phyloP scores from a whole-genome alignment of 1,140 invertebrate genomes.

The Vanessa tameamea region DNA sequence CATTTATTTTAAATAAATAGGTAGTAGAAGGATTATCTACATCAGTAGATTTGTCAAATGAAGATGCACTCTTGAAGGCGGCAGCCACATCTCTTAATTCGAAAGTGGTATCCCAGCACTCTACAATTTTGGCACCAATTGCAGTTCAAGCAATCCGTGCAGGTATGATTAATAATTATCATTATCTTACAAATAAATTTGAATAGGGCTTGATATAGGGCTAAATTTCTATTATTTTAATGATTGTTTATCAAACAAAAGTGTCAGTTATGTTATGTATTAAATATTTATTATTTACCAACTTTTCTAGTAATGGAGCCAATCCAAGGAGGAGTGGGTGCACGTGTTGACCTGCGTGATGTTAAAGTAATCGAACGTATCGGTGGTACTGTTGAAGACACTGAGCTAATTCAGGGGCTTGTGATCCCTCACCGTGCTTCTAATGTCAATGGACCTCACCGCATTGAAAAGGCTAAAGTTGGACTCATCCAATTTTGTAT shows the following conservation, averaged over 20 bases:
- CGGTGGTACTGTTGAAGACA: slow-evolving; percentile 98
- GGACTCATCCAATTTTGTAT: slow-evolving; percentile 99
- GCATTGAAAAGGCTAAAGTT: slow-evolving; percentile 99
- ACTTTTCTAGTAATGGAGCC: slow-evolving; percentile 68
- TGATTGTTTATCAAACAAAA: too few relatives aligned
- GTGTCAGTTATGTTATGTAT: too few relatives aligned
- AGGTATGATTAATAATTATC: slow-evolving; percentile 76
- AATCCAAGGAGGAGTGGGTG: slow-evolving; percentile 82
- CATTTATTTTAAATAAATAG: slow-evolving; percentile 46
- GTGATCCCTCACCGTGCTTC: slow-evolving; percentile 95
- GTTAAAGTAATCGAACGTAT: slow-evolving; percentile 98
- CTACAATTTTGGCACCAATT: slow-evolving; percentile 95
- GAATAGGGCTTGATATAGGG: too few relatives aligned
- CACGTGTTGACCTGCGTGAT: slow-evolving; percentile 87
- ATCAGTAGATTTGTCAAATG: slow-evolving; percentile 93
- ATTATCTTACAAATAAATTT: too few relatives aligned
- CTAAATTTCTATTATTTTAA: too few relatives aligned
- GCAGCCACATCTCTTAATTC: slow-evolving; percentile 99
- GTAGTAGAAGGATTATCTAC: slow-evolving; percentile 93
- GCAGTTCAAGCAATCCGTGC: slow-evolving; percentile 98
- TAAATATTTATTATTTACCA: too few relatives aligned
- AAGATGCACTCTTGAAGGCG: slow-evolving; percentile 94
- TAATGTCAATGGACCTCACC: slow-evolving; percentile 94
- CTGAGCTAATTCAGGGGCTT: slow-evolving; percentile 96
- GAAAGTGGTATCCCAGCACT: slow-evolving; percentile 99